A percentile compares a stretch with the other conserved stretches of the same genome.
Conservation (phyloP, 1,140 invertebrate species). For the Mya arenaria region DNA sequence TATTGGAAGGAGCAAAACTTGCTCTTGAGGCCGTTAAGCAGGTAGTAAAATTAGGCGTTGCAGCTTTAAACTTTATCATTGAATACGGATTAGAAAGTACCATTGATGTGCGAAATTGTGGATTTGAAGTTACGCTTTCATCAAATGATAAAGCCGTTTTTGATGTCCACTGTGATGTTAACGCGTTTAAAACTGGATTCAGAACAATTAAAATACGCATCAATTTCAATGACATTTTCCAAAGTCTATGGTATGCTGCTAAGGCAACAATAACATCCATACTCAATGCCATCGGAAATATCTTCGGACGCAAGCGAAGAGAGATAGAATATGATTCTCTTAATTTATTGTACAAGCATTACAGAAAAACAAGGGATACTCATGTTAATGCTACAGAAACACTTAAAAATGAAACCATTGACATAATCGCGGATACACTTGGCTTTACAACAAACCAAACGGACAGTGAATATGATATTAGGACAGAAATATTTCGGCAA, state of each 20-base stretch:
- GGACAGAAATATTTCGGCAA: constrained; percentile 1
- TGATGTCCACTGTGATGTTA: constrained; percentile 47
- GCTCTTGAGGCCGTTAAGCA: constrained; percentile 50
- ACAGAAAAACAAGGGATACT: background rate
- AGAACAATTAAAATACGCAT: constrained; percentile 11
- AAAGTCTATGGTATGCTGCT: constrained; percentile 53
- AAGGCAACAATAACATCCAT: constrained; percentile 12
- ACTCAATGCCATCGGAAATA: background rate
- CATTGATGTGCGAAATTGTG: constrained; percentile 51
- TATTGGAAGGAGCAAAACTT: constrained; percentile 50
- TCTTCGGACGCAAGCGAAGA: constrained; percentile 12
- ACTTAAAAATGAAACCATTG: constrained; percentile 2
- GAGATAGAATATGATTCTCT: constrained; percentile 1
- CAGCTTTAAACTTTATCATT: constrained; percentile 33
- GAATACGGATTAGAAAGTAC: constrained; percentile 22
- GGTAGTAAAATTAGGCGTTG: constrained; percentile 22
- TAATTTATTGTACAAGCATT: constrained; percentile 2
- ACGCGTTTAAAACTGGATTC: constrained; percentile 39
- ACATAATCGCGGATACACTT: background rate
- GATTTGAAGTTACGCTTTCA: constrained; percentile 39
- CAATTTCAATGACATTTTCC: constrained; percentile 43
- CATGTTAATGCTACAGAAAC: background rate
- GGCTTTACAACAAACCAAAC: constrained; percentile 9
- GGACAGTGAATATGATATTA: constrained; percentile 1
- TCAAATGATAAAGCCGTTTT: constrained; percentile 36